Conservation (phyloP, 2,113 vertebrate species). For the Oostethus manadensis region DNA sequence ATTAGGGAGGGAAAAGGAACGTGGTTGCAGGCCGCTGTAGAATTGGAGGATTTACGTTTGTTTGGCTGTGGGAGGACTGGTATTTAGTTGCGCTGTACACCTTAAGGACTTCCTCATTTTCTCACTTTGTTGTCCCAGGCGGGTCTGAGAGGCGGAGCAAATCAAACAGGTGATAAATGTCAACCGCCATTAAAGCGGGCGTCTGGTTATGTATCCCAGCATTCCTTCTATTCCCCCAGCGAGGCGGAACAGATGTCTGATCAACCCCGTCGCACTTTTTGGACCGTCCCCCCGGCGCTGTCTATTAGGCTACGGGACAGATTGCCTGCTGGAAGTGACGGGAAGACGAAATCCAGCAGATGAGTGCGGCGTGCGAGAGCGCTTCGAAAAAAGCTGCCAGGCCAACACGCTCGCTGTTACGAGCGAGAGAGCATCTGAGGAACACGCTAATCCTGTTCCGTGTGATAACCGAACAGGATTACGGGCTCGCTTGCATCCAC, state of each 20-base stretch:
- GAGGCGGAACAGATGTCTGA: constrained; percentile 61
- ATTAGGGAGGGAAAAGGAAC: constrained; percentile 60
- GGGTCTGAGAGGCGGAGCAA: constrained; percentile 30
- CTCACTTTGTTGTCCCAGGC: too few species aligned
- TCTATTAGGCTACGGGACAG: constrained; percentile 37
- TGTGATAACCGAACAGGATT: constrained; percentile 63
- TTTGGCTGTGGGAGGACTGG: too few species aligned
- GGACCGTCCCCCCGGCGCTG: constrained; percentile 37
- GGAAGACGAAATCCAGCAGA: constrained; percentile 36
- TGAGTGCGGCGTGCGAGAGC: neutral
- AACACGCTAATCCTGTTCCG: constrained; percentile 56
- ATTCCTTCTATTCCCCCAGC: constrained; percentile 47
- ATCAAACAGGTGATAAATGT: constrained; percentile 62
- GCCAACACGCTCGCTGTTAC: constrained; percentile 12
- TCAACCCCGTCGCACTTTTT: constrained; percentile 52
- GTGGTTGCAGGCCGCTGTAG: constrained; percentile 34
- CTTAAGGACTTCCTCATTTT: too few species aligned
- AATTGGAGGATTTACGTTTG: too few species aligned
- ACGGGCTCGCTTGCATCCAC: constrained; percentile 38
- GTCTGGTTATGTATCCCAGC: constrained; percentile 49
- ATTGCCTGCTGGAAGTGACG: constrained; percentile 31
- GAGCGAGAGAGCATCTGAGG: constrained; percentile 41
- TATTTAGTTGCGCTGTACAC: too few species aligned
- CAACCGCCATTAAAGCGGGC: constrained; percentile 51
- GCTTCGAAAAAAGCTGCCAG: too few species aligned